Base-by-base conservation (phyloP, 2,797 vertebrate genomes). In the Tachyglossus aculeatus region DNA sequence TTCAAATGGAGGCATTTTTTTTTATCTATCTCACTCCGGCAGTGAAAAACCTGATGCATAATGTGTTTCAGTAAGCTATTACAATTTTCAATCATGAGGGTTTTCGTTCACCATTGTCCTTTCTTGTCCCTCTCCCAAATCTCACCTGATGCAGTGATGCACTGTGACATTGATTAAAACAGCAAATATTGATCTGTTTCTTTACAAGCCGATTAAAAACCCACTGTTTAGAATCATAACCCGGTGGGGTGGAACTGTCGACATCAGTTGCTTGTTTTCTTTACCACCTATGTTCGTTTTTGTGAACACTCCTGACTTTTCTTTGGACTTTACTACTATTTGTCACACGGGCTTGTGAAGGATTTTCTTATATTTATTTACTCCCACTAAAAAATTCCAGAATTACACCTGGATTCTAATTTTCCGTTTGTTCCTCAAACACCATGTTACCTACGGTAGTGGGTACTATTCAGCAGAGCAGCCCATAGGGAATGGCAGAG, bases 11-110 rank as follows among this genome's bases (percentile, higher is more conserved):
- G 64, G 38, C 50, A 60, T 47, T 78, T n/a, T n/a, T n/a, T 85
- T 89, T 83, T 80, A 84, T 81, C 71, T 67, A 43, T 75, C 66
- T 82, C 22, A 55, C 48, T 78, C 83, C 72, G 74, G 54, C 67
- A 81, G 75, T 43, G 60, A 86, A 78, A 82, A 80, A 71, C 25
- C 52, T 63, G 19, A 86, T 77, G 85, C 73, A 78, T 69, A 84
- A 63, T 81, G 24, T 77, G 65, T 77, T 86, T 87, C 87, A 86
- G 67, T 63, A 88, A 83, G 59, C 81, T 82, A 81, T 84, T 88
- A 83, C 78, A 85, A 83, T 36, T 67, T 82, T 86, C 60, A 78
- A 1, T 86, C 67, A 63, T 15, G 3, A 74, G 48, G 36, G 50
- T 85, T 74, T 61, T 77, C 50, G 71, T 84, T 81, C 74, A 33